A percentile compares a stretch with the other conserved stretches of the same genome.
These are phyloP conservation scores for Bufo bufo DNA, from an alignment of 2,113 vertebrate species.

Conservation along the genomic window DNA sequence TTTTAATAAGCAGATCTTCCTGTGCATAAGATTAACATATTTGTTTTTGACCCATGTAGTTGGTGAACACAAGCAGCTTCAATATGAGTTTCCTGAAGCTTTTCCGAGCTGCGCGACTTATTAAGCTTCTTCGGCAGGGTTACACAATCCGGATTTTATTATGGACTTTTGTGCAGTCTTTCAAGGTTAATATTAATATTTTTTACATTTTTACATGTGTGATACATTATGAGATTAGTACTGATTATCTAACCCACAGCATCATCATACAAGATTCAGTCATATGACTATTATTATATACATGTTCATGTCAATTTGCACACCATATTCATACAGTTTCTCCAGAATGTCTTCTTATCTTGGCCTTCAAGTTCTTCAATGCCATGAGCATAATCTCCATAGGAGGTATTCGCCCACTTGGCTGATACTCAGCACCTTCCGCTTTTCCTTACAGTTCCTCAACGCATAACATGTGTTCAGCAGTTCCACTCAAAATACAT, in stretches of 20 bases:
- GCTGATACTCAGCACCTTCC: neutral
- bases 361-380: too few species aligned
- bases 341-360: too few species aligned
- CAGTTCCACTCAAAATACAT: neutral
- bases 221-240: neutral
- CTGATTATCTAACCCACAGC: too few species aligned
- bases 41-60: conserved; percentile 61
- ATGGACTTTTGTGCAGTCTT: conserved; percentile 98
- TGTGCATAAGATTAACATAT: conserved; percentile 3
- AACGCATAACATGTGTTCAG: neutral
- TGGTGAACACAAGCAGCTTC: conserved; percentile 85
- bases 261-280: neutral
- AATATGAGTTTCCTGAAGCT: conserved; percentile 99
- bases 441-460: neutral
- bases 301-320: too few species aligned
- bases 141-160: conserved; percentile 98
- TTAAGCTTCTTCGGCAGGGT: conserved; percentile 94
- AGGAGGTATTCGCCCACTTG: too few species aligned
- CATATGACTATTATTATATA: neutral
- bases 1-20: too few species aligned
- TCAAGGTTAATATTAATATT: conserved; percentile 81
- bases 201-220: neutral
- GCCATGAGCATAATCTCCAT: too few species aligned
- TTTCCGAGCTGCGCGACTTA: conserved; percentile 95
- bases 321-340: too few species aligned